Percentiles rank a stretch among this genome's conserved stretches.
These are phyloP conservation scores for Gnathochromis pfefferi DNA, from an alignment of 2,113 vertebrate genomes.

Conservation along the genomic window DNA sequence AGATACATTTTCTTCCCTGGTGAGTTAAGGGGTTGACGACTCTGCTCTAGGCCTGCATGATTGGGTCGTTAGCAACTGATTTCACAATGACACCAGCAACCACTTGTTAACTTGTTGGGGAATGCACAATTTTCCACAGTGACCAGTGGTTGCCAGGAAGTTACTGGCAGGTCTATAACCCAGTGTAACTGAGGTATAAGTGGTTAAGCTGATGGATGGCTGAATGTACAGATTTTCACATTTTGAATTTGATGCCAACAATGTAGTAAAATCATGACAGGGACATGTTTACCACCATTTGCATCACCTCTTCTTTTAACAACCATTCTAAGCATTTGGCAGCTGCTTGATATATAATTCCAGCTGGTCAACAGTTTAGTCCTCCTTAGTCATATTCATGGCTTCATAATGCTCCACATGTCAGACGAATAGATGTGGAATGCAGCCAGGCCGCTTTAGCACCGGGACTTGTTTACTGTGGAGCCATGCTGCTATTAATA, in stretches of 20 bases:
- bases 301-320: not conserved
- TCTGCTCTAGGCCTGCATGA: not conserved
- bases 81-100: not conserved
- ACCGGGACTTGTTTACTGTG: not conserved
- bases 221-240: not conserved
- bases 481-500: not conserved
- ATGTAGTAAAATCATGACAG: not conserved
- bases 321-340: not conserved
- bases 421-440: not conserved
- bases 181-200: not conserved
- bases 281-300: not conserved
- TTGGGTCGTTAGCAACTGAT: not conserved
- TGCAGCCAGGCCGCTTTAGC: not conserved
- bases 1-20: not conserved
- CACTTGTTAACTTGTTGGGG: not conserved
- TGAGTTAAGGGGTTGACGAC: not conserved
- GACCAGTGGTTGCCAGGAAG: not conserved
- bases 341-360: not conserved
- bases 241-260: not conserved
- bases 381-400: not conserved
- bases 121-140: not conserved
- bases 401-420: not conserved
- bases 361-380: not conserved
- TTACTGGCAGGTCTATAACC: not conserved
- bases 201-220: not conserved